phyloP scores from a whole-genome alignment of 2,888 invertebrate genomes.

The Pseudococcus jackbeardsleyi region DNA sequence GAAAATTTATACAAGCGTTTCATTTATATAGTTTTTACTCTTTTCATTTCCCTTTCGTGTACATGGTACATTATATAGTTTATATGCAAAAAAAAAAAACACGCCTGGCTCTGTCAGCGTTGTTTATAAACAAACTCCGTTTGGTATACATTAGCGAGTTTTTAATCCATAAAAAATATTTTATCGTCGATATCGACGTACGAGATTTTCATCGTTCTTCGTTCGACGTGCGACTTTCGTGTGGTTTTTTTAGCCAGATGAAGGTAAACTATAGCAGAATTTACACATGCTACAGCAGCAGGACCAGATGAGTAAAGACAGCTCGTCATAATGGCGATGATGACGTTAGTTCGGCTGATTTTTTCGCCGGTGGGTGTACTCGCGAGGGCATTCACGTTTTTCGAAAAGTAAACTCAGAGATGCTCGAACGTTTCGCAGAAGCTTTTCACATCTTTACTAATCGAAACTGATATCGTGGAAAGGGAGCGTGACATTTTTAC shows the following conservation, averaged over 20 bases:
- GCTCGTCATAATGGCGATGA: background rate
- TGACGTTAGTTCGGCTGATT: constrained; percentile 7
- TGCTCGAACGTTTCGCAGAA: background rate
- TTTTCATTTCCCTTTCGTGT: background rate
- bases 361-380: background rate
- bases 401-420: background rate
- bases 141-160: constrained; percentile 25
- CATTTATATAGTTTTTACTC: background rate
- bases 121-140: constrained; percentile 60
- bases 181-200: constrained; percentile 22
- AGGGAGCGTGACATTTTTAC: constrained; percentile 54
- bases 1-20: constrained; percentile 54
- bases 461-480: constrained; percentile 52
- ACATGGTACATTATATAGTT: background rate
- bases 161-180: constrained; percentile 38
- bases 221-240: background rate
- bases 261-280: background rate
- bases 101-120: constrained; percentile 49
- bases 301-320: background rate
- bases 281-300: background rate
- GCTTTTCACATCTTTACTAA: constrained; percentile 30
- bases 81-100: constrained; percentile 33
- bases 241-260: background rate
- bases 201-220: background rate
- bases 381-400: constrained; percentile 7